These are phyloP conservation scores for Podocnemis expansa DNA, from an alignment of 2,113 vertebrate species.

Conservation along the genomic window DNA sequence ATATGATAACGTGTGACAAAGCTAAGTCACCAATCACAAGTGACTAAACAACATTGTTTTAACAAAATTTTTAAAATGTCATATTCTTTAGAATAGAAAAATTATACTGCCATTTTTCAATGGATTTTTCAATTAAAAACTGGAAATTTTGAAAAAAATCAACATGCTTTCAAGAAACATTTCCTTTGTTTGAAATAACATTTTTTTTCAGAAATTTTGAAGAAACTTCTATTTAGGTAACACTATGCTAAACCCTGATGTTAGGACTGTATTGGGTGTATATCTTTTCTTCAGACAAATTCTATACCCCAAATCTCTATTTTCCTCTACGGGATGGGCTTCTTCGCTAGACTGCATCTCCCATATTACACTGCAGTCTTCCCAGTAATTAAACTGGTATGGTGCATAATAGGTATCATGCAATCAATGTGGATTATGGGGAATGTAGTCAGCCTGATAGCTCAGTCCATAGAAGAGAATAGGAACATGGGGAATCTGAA, in stretches of 20 bases:
- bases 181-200: not conserved
- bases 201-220: too few relatives aligned
- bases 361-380: not conserved
- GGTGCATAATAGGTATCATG: not conserved
- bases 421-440: not conserved
- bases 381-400: not conserved
- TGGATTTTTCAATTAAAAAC: not conserved
- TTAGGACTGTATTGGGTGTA: not conserved
- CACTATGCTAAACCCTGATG: too few relatives aligned
- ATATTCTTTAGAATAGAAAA: too few relatives aligned
- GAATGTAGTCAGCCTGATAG: not conserved
- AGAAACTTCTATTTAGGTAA: too few relatives aligned
- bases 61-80: too few relatives aligned
- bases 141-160: not conserved
- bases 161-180: not conserved
- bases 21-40: not conserved
- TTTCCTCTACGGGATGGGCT: not conserved
- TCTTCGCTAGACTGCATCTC: not conserved
- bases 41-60: not conserved
- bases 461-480: not conserved
- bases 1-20: not conserved
- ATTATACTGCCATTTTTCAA: not conserved
- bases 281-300: not conserved
- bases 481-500: not conserved
- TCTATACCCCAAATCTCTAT: not conserved